These are phyloP conservation scores for Onychomys arenicola DNA, from an alignment of 2,797 vertebrate species.

Conservation along the genomic window DNA sequence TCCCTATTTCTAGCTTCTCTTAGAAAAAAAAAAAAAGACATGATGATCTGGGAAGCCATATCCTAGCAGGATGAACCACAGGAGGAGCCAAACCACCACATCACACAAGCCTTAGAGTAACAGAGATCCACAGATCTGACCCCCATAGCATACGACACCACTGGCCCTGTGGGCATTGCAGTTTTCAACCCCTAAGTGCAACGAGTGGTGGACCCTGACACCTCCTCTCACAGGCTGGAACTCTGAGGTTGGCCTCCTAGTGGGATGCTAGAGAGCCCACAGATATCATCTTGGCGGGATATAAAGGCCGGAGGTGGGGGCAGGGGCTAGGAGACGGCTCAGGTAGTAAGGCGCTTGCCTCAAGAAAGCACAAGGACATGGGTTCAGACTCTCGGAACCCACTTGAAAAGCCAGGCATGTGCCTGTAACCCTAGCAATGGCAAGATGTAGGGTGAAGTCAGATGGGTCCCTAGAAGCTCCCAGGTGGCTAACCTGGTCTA, in stretches of 20 bases:
- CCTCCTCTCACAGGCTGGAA: background rate
- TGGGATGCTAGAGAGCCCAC: no score
- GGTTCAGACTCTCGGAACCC: background rate
- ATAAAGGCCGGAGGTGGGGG: background rate
- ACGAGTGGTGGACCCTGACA: fast-evolving
- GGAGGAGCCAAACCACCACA: background rate
- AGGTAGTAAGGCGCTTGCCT: background rate
- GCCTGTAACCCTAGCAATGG: background rate
- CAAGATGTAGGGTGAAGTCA: no score
- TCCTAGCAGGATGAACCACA: background rate
- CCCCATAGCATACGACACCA: background rate
- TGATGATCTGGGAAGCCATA: fast-evolving
- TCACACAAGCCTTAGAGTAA: fast-evolving
- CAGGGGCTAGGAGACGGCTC: background rate
- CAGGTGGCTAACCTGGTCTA: background rate
- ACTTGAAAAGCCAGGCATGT: background rate
- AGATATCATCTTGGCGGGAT: background rate
- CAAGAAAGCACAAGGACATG: background rate
- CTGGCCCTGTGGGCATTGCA: background rate
- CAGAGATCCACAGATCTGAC: background rate
- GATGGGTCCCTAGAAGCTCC: background rate
- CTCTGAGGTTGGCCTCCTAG: background rate
- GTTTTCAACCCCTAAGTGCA: background rate
- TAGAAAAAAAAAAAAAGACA: background rate
- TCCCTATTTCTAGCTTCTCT: background rate